phyloP scores from a whole-genome alignment of 2,797 vertebrate genomes.

The Pipistrellus kuhlii region DNA sequence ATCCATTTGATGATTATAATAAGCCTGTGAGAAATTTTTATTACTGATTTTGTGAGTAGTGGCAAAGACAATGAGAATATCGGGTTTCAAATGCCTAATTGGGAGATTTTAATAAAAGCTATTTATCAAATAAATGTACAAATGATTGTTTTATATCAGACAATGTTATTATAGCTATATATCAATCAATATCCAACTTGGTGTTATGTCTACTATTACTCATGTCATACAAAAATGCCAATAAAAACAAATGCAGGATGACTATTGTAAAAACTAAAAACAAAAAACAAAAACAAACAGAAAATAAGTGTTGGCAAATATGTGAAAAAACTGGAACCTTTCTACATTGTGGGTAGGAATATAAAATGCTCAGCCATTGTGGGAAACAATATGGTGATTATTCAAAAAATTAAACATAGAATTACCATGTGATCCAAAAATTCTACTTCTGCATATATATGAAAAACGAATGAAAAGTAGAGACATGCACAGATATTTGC shows the following conservation, averaged over 20 bases:
- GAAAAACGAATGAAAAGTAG: neutral
- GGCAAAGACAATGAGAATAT: neutral
- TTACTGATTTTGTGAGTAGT: neutral
- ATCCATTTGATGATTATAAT: neutral
- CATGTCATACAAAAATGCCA: neutral
- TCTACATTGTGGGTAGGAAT: neutral
- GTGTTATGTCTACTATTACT: neutral
- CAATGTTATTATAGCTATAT: neutral
- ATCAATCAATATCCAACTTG: neutral
- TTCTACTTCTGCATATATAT: neutral
- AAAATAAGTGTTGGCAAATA: neutral
- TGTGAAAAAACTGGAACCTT: neutral
- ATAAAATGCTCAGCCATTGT: neutral
- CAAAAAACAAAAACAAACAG: neutral
- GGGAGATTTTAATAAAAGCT: neutral
- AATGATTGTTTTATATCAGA: neutral
- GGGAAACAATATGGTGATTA: neutral
- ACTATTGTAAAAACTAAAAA: neutral
- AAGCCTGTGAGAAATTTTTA: neutral
- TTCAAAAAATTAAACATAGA: neutral
- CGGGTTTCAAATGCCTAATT: neutral
- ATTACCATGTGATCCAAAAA: neutral
- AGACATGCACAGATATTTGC: neutral
- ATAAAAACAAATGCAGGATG: neutral
- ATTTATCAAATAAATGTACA: neutral